Base-by-base conservation (phyloP, 2,113 vertebrate genomes). In the Terrapene triunguis region DNA sequence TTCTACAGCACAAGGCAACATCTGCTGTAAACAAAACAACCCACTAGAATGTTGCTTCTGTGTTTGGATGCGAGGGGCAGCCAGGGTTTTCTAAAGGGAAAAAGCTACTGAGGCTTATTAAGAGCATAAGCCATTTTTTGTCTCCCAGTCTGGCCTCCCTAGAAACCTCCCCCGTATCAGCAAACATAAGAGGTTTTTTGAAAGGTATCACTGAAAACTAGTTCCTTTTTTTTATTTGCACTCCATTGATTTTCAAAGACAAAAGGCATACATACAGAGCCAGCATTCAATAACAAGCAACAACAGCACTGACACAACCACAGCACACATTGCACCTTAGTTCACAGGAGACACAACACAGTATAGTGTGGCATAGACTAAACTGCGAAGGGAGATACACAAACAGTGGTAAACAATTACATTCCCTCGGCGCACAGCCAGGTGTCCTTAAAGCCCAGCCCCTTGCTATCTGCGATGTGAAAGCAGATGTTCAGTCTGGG, bases 181-280 rank as follows among this genome's bases (percentile, higher is more conserved):
- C 84, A 95, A 96, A 93, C 88, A 95, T 53, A 95, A 96, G 96
- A 89, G 59, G 81, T 44, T 44, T 94, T 90, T 85, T 83, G 87
- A 94, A 97, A 97, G 86, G 74, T 97, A 93, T 78, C 35, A 92
- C 47, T 4, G 12, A 96, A 97, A 97, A 84, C 85, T 57, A 93
- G 85, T 47, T 91, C 85, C 44, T 14, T 85, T 93, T 95, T 97
- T 25, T 82, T 95, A 96, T 96, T 95, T 96, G 89, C 93, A 97
- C 81, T 96, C 88, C 93, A 98, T 96, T 97, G 97, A 97, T 97
- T 98, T 98, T 97, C 90, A 97, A 91, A 97, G 97, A 97, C 96
- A 96, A 97, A 98, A 97, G 95, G 83, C 95, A 95, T 90, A 89
- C 42, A 16, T 50, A 50, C 50, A 95, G 94, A 87, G 57, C 84